Evolutionary conservation across 2,797 vertebrate genomes (phyloP).

Genomic region (Acanthis flammea): DNA sequence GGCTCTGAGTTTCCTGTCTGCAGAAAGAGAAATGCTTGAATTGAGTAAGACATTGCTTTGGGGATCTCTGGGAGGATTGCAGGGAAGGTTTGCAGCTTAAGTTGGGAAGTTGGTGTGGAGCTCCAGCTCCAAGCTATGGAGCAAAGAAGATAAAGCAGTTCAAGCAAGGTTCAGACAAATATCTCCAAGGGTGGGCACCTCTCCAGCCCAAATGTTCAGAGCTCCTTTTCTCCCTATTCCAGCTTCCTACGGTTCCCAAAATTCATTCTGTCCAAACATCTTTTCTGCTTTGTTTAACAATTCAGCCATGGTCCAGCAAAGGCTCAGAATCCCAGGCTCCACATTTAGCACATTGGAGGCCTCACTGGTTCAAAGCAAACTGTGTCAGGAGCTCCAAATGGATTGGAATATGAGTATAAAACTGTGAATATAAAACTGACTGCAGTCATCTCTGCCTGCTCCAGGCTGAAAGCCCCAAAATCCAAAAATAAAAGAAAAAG

Average conservation of each 20-base stretch:
- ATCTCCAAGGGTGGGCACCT: neutral
- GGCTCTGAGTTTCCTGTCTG: neutral
- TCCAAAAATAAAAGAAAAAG: neutral
- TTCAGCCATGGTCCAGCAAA: neutral
- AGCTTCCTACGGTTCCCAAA: neutral
- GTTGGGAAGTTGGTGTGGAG: neutral
- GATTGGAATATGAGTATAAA: neutral
- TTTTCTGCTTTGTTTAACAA: slow-evolving; percentile 7
- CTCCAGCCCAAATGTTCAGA: slow-evolving; percentile 1
- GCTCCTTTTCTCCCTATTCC: neutral
- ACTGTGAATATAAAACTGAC: neutral
- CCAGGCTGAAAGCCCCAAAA: neutral
- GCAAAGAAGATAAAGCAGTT: neutral
- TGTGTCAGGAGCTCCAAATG: neutral
- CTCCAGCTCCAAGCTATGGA: neutral
- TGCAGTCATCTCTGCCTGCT: neutral
- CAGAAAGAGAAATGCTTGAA: neutral
- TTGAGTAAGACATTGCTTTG: neutral
- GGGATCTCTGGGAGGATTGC: neutral
- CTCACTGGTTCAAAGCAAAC: neutral
- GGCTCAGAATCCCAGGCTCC: neutral
- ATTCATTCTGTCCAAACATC: slow-evolving; percentile 3
- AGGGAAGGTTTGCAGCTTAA: neutral
- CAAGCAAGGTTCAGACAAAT: slow-evolving; percentile 19
- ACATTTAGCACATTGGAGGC: neutral